Evolutionary conservation across 2,113 vertebrate species (phyloP).

Genomic region (Myxocyprinus asiaticus): DNA sequence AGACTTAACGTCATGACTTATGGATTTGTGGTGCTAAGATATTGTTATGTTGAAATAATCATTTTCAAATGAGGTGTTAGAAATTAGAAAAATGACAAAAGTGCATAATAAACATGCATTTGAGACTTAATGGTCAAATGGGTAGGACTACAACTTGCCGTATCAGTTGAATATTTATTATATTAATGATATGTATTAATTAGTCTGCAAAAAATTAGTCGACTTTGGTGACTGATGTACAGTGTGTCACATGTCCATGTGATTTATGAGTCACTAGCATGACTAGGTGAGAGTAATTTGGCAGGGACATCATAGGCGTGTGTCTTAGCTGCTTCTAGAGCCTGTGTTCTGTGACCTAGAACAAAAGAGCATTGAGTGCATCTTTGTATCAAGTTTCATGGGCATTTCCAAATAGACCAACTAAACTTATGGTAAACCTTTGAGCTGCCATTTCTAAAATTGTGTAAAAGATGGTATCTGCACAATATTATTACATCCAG

Average conservation of each 20-base stretch:
- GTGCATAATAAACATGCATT: too few species aligned
- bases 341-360: constrained; percentile 17
- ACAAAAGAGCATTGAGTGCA: constrained; percentile 21
- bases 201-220: neutral
- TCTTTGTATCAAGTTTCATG: constrained; percentile 9
- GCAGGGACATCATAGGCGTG: neutral
- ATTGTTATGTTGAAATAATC: too few species aligned
- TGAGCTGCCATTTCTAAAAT: too few species aligned
- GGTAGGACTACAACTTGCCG: neutral
- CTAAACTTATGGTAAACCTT: neutral
- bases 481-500: too few species aligned
- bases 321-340: constrained; percentile 7
- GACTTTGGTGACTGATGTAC: neutral
- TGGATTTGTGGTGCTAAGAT: too few species aligned
- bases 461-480: too few species aligned
- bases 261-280: neutral
- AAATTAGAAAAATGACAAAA: too few species aligned
- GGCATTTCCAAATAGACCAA: constrained; percentile 19
- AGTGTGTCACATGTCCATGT: neutral
- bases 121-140: neutral
- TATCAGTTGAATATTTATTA: neutral
- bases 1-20: too few species aligned
- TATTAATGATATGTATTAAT: neutral
- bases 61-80: too few species aligned
- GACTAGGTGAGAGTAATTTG: neutral